Evolutionary conservation across 2,113 vertebrate genomes (phyloP).

Genomic region (Puma concolor): DNA sequence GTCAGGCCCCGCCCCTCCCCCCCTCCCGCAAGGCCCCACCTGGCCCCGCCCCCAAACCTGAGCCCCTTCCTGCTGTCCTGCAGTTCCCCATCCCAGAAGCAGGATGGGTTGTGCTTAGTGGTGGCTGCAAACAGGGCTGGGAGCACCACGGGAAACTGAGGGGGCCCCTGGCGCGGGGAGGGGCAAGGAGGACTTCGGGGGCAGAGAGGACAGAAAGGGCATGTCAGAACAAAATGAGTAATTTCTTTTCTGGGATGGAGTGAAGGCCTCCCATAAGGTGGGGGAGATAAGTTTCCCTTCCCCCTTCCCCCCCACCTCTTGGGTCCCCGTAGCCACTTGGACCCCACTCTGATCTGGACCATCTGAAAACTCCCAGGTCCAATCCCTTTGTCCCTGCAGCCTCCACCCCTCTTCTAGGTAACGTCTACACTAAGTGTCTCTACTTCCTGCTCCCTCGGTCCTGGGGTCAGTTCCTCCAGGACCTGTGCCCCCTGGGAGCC

Average conservation of each 20-base stretch:
- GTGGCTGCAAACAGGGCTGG: background rate
- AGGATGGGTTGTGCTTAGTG: background rate
- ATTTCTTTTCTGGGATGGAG: background rate
- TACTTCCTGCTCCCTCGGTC: background rate
- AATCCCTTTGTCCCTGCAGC: background rate
- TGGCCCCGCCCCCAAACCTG: background rate
- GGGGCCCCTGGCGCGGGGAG: background rate
- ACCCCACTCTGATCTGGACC: background rate
- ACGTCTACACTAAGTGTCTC: background rate
- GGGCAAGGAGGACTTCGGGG: background rate
- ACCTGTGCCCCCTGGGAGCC: background rate
- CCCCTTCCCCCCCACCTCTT: background rate
- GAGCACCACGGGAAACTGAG: background rate
- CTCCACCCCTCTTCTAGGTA: background rate
- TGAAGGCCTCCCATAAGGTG: background rate
- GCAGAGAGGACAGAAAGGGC: background rate
- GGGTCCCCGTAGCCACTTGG: background rate
- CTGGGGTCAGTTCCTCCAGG: background rate
- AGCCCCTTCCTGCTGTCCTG: background rate
- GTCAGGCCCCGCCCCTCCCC: slow-evolving; percentile 80
- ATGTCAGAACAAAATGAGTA: background rate
- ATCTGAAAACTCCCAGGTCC: background rate
- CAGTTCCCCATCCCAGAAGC: background rate
- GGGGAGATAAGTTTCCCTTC: background rate
- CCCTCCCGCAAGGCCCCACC: background rate